phyloP scores from a whole-genome alignment of 37 sponge, comb jelly and placozoan species.

The Geodia barretti region DNA sequence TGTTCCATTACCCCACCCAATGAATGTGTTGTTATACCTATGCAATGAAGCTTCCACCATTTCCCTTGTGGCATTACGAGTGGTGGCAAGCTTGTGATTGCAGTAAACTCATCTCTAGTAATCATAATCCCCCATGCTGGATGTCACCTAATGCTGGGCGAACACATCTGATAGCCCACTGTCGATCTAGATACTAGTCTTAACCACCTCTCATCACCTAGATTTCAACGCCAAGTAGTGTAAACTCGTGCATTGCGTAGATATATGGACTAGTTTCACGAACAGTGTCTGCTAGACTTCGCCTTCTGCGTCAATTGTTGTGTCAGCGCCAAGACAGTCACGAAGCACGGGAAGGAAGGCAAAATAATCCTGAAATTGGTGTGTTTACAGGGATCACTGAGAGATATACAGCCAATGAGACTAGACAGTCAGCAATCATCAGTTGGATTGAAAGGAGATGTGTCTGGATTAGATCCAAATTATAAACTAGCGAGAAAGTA shows the following conservation, averaged over 20 bases:
- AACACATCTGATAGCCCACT: constrained; percentile 31
- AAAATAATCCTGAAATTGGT: too few species aligned
- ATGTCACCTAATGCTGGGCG: constrained; percentile 17
- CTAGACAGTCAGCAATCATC: too few species aligned
- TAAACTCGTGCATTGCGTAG: neutral
- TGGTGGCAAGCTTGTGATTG: constrained; percentile 13
- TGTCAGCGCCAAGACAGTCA: neutral
- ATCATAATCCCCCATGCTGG: constrained; percentile 31
- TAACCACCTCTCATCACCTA: neutral
- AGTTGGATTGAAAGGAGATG: too few species aligned
- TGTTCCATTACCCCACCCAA: constrained; percentile 41
- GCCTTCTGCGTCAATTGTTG: neutral
- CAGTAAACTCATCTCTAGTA: constrained; percentile 7
- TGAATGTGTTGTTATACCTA: constrained; percentile 33
- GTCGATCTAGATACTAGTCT: neutral
- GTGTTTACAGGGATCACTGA: too few species aligned
- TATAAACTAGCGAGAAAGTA: too few species aligned
- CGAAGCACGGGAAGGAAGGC: neutral
- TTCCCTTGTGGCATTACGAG: constrained; percentile 28
- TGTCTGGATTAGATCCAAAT: too few species aligned
- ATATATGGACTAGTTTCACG: neutral
- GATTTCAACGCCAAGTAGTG: neutral
- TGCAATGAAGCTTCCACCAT: constrained; percentile 9
- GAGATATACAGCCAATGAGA: too few species aligned
- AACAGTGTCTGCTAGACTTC: neutral